phyloP scores from a whole-genome alignment of 2,888 invertebrate species.

The Drosophila flavopinicola region DNA sequence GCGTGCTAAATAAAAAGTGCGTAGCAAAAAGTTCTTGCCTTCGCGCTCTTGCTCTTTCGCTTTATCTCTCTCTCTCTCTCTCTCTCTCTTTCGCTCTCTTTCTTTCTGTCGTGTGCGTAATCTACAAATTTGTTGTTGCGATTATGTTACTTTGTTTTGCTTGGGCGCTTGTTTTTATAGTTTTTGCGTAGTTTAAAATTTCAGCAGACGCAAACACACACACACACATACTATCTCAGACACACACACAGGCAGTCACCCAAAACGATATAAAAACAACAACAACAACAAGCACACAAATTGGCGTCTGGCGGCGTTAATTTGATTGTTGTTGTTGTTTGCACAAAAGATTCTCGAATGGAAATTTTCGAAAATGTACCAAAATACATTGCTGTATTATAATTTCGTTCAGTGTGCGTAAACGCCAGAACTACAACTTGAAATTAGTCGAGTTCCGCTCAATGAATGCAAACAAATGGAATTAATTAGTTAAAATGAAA shows the following conservation, averaged over 20 bases:
- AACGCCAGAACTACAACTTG: not conserved
- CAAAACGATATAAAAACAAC: conserved; percentile 18
- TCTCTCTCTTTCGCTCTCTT: not conserved
- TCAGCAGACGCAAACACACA: conserved; percentile 13
- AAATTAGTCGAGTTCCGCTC: conserved; percentile 7
- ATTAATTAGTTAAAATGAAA: not conserved
- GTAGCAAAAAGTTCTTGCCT: conserved; percentile 53
- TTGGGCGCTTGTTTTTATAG: conserved; percentile 56
- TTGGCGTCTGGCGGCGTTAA: conserved; percentile 45
- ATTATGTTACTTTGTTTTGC: conserved; percentile 32
- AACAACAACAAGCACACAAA: conserved; percentile 40
- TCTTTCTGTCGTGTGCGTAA: conserved; percentile 40
- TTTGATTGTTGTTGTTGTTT: conserved; percentile 40
- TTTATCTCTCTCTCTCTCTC: not conserved
- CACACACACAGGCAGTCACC: conserved; percentile 14
- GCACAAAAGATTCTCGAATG: conserved; percentile 54
- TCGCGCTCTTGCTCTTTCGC: not conserved
- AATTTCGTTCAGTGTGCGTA: conserved; percentile 2
- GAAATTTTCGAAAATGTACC: conserved; percentile 51
- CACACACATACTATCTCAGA: conserved; percentile 4
- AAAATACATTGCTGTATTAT: not conserved
- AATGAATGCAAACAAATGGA: conserved; percentile 1
- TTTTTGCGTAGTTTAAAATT: conserved; percentile 72
- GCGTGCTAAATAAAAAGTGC: conserved; percentile 52
- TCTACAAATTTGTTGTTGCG: conserved; percentile 51